Conservation (phyloP, 2,888 invertebrate genomes). For the Dyspetes luteomarginatus region DNA sequence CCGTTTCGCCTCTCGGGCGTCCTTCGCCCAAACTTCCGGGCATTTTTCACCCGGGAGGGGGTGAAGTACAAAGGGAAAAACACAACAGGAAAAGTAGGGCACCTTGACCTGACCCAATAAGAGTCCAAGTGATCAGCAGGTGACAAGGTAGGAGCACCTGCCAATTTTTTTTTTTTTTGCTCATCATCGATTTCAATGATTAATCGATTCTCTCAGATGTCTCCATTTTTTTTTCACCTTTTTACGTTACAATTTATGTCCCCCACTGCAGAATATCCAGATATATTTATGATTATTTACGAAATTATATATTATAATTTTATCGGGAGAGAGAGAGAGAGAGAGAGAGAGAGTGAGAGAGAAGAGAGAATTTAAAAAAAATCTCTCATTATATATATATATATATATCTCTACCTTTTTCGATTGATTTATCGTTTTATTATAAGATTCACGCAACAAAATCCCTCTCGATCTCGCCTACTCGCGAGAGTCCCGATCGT, state of each 20-base stretch:
- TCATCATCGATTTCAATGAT: not conserved
- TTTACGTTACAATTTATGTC: conserved; percentile 40
- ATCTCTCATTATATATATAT: not conserved
- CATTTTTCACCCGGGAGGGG: not conserved
- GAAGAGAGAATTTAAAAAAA: conserved; percentile 40
- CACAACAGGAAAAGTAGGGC: conserved; percentile 8
- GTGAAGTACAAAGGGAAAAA: conserved; percentile 29
- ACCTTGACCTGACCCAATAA: conserved; percentile 10
- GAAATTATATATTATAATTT: conserved; percentile 58
- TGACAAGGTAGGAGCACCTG: conserved; percentile 55
- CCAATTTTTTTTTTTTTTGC: not conserved
- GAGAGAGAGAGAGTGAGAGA: too few relatives aligned
- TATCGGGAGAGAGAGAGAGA: conserved; percentile 27
- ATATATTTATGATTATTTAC: conserved; percentile 44
- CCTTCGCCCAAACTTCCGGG: not conserved
- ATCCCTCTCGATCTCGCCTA: conserved; percentile 61
- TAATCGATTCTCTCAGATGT: not conserved
- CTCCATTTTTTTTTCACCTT: not conserved
- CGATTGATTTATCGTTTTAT: conserved; percentile 65
- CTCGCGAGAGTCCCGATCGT: conserved; percentile 49
- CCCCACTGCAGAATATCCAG: not conserved
- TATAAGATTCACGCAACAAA: conserved; percentile 63
- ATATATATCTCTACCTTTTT: conserved; percentile 33
- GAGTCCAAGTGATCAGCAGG: conserved; percentile 2
- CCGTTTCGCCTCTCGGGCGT: not conserved